Evolutionary conservation across 2,113 vertebrate genomes (phyloP), one percentile per base, ranked within the genome.

Genomic region (Ranitomeya imitator): DNA sequence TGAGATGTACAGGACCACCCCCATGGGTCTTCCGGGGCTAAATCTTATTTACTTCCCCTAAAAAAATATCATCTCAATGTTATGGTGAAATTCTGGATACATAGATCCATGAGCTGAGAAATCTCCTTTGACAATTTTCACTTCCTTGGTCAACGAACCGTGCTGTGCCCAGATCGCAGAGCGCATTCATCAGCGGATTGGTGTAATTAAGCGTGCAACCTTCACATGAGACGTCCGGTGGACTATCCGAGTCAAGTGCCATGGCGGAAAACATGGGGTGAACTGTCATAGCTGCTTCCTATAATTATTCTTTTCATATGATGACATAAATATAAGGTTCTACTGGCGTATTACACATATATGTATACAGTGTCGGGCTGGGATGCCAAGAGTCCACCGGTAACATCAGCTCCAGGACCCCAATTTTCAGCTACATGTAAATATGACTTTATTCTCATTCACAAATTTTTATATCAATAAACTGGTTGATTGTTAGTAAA

Each of bases 171-270:
- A 77, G 71, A 77, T 23, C 45, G 23, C 87, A 65, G 71, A 77
- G 87, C 69, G 77, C 55, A 83, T 83, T 88, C 57, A 76, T 88
- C 86, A 88, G 80, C 80, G 59, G 71, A 88, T 78, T 67, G 69
- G 73, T 88, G 83, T 84, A 88, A 88, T 88, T 84, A 88, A 88
- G 80, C 87, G 71, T 84, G 80, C 11, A 84, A 54, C 45, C 80
- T 88, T 57, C 80, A 12, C n/a, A 31, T 37, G 80, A 54, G 15
- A 76, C n/a, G 59, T 54, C 69, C 45, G 54, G 9, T 8, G 65
- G 78, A 73, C 63, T 59, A 37, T 73, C 65, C 19, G 61, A 57
- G 61, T 10, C 61, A 23, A 12, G 16, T 71, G 59, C 45, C 19
- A 55, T 5, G 77, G 59, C 18, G 6, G 69, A 4, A 37, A 51